Evolutionary conservation across 1,140 invertebrate genomes (phyloP), one percentile per base, ranked within the genome.

Genomic region (Drosophila bocki): DNA sequence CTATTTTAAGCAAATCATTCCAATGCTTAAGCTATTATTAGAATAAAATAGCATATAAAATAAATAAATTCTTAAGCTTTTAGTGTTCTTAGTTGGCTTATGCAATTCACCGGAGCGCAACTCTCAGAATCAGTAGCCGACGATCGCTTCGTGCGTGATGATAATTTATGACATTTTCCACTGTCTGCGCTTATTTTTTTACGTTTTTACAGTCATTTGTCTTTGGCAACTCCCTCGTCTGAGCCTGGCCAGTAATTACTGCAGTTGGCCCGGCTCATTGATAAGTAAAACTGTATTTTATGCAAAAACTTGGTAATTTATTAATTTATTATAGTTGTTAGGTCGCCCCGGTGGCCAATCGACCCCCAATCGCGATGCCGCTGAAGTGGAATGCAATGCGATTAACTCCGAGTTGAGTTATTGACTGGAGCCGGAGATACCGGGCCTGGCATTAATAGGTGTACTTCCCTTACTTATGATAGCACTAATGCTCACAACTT

Each of bases 251-350:
- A 50, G 59, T 90, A 88, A 88, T 88, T 88, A 78, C 64, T 45
- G 77, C 69, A 75, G 71, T 87, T 77, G 47, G 42, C 22, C 35
- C 8, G 47, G 39, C 84, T 80, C 76, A 88, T 90, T 88, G 84
- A 88, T 88, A 88, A 78, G 86, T 80, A 80, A 78, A 88, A 64
- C 65, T 82, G 57, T 62, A 62, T 70, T 87, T 88, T 67, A 87
- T 83, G 83, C 78, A 83, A 87, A 75, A 86, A 83, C 71, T 54
- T 70, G 80, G 82, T 88, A 87, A 84, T 88, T 88, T 88, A 88
- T 87, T 74, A 88, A 88, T 83, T 88, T 88, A 88, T 88, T 88
- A 88, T 75, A 71, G 80, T 84, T 63, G 68, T 83, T 80, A 68
- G 75, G 17, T 26, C 53, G 19, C 44, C 59, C 29, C 58, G 35